phyloP scores from a whole-genome alignment of 1,140 invertebrate species.

The Bombus confusus region DNA sequence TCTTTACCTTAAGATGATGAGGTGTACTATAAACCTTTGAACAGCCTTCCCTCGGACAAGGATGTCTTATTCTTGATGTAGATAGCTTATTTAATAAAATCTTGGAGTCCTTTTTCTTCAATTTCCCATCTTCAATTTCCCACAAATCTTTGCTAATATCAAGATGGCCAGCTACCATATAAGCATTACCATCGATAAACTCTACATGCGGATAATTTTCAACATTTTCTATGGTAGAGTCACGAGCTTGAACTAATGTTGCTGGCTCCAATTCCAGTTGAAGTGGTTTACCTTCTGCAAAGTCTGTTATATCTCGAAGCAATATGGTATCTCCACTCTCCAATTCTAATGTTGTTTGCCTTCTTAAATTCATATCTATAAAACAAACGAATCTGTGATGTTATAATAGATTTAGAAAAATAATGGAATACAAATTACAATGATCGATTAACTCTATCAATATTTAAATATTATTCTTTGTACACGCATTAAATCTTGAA shows the following conservation, averaged over 20 bases:
- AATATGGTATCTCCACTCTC: conserved; percentile 71
- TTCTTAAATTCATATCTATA: conserved; percentile 60
- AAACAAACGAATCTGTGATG: background rate
- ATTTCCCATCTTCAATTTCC: conserved; percentile 69
- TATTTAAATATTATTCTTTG: background rate
- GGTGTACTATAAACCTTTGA: conserved; percentile 83
- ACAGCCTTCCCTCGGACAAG: conserved; percentile 83
- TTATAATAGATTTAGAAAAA: background rate
- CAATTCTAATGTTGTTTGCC: conserved; percentile 57
- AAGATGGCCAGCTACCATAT: conserved; percentile 71
- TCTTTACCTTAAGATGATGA: conserved; percentile 83
- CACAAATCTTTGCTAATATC: conserved; percentile 68
- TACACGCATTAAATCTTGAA: background rate
- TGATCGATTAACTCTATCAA: background rate
- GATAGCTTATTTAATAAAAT: conserved; percentile 68
- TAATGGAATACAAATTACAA: background rate
- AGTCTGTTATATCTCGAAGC: conserved; percentile 67
- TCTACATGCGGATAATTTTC: conserved; percentile 72
- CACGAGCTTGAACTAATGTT: conserved; percentile 60
- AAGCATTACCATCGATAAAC: conserved; percentile 74
- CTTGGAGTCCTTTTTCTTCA: conserved; percentile 69
- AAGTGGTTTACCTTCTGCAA: conserved; percentile 69
- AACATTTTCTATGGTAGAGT: conserved; percentile 50
- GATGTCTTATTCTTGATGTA: conserved; percentile 68
- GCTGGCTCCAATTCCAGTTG: conserved; percentile 71